These are phyloP conservation scores for Andrena praecox DNA, from an alignment of 2,888 invertebrate species.

Conservation along the genomic window DNA sequence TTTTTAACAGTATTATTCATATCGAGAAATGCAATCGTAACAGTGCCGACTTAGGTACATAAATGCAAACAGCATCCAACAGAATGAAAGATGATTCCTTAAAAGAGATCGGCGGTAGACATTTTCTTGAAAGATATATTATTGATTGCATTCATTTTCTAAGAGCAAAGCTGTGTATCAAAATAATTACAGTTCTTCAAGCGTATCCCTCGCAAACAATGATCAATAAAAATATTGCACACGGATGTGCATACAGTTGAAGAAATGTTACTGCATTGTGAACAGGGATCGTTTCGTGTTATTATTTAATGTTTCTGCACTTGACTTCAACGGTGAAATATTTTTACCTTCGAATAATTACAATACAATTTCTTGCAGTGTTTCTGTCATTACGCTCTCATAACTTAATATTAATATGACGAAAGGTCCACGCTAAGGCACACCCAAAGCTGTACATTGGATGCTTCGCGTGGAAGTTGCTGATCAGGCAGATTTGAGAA, in stretches of 20 bases:
- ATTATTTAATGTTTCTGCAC: not conserved
- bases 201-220: conserved; percentile 17
- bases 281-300: conserved; percentile 14
- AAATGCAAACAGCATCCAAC: conserved; percentile 6
- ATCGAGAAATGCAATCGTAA: not conserved
- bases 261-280: conserved; percentile 33
- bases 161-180: conserved; percentile 22
- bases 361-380: conserved; percentile 17
- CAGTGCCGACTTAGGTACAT: not conserved
- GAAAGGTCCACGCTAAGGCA: conserved; percentile 31
- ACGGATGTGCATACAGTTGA: not conserved
- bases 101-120: not conserved
- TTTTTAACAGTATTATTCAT: conserved; percentile 1
- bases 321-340: conserved; percentile 6
- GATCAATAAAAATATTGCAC: conserved; percentile 20
- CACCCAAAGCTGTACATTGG: conserved; percentile 15
- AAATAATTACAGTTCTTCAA: conserved; percentile 30
- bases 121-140: conserved; percentile 45
- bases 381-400: conserved; percentile 5
- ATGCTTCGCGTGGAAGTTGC: conserved; percentile 12
- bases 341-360: conserved; percentile 31
- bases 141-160: conserved; percentile 35
- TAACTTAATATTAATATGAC: conserved; percentile 45
- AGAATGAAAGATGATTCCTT: not conserved
- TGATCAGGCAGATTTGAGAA: conserved; percentile 48